A percentile compares a stretch with the other conserved stretches of the same genome.
phyloP scores from a whole-genome alignment of 2,888 invertebrate genomes.

The Pterostichus niger region DNA sequence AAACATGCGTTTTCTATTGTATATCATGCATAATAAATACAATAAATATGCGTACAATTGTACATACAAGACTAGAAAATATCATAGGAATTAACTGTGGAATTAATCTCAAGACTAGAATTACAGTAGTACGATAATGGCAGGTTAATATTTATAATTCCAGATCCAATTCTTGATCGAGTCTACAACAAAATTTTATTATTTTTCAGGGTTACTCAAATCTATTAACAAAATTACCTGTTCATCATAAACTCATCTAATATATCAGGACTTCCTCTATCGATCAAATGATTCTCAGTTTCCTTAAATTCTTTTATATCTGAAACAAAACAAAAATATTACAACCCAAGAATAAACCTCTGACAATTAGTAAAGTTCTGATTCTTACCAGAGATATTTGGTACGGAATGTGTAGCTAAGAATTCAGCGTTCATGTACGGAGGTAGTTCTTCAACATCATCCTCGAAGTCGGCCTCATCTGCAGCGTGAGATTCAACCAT shows the following conservation, averaged over 20 bases:
- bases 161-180: conserved; percentile 57
- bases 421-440: conserved; percentile 88
- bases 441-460: conserved; percentile 82
- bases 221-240: conserved; percentile 40
- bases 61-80: conserved; percentile 63
- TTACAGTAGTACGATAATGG: conserved; percentile 52
- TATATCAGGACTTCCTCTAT: conserved; percentile 58
- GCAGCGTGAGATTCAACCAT: conserved; percentile 90
- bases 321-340: conserved; percentile 16
- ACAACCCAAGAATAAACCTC: background rate
- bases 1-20: conserved; percentile 49
- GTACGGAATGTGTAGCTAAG: conserved; percentile 76
- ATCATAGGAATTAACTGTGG: conserved; percentile 54
- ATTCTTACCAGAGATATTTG: conserved; percentile 73
- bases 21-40: conserved; percentile 61
- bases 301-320: conserved; percentile 55
- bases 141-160: conserved; percentile 54
- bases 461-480: conserved; percentile 80
- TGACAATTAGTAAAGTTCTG: background rate
- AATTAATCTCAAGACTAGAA: conserved; percentile 58
- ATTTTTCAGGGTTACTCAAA: background rate
- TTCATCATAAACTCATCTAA: conserved; percentile 57
- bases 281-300: conserved; percentile 45
- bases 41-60: conserved; percentile 60
- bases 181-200: conserved; percentile 51